Conservation (phyloP, 2,797 vertebrate species). For the Podarcis lilfordi region DNA sequence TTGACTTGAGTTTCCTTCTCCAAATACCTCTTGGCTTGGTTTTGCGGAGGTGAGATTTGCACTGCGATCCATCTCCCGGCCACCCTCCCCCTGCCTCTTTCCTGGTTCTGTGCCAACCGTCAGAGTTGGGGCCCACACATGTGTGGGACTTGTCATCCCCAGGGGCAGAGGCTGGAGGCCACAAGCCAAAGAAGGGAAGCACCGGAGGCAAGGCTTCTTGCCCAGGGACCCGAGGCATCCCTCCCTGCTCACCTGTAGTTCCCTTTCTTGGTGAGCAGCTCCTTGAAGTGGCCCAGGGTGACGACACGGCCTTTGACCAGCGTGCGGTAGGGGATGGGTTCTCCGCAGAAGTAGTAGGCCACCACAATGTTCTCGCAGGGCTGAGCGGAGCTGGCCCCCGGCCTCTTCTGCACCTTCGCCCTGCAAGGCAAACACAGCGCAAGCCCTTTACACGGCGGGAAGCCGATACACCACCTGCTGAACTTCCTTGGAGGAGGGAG, state of each 20-base stretch:
- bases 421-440: slow-evolving; percentile 70
- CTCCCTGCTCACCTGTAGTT: slow-evolving; percentile 89
- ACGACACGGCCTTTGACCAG: slow-evolving; percentile 91
- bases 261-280: slow-evolving; percentile 98
- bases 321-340: slow-evolving; percentile 96
- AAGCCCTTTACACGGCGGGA: background rate
- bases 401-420: slow-evolving; percentile 86
- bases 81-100: too few relatives aligned
- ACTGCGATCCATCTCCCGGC: too few relatives aligned
- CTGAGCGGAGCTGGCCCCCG: slow-evolving; percentile 46
- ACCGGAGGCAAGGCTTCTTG: background rate
- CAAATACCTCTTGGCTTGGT: too few relatives aligned
- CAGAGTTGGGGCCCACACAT: too few relatives aligned
- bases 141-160: too few relatives aligned
- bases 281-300: slow-evolving; percentile 96
- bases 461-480: too few relatives aligned
- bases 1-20: too few relatives aligned
- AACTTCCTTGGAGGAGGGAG: background rate
- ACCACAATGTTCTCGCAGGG: slow-evolving; percentile 91
- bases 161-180: too few relatives aligned
- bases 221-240: background rate
- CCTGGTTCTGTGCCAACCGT: too few relatives aligned
- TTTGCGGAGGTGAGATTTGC: too few relatives aligned
- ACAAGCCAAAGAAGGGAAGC: too few relatives aligned
- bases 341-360: slow-evolving; percentile 97